phyloP scores from a whole-genome alignment of 2,797 vertebrate genomes.

The Microhierax caerulescens region DNA sequence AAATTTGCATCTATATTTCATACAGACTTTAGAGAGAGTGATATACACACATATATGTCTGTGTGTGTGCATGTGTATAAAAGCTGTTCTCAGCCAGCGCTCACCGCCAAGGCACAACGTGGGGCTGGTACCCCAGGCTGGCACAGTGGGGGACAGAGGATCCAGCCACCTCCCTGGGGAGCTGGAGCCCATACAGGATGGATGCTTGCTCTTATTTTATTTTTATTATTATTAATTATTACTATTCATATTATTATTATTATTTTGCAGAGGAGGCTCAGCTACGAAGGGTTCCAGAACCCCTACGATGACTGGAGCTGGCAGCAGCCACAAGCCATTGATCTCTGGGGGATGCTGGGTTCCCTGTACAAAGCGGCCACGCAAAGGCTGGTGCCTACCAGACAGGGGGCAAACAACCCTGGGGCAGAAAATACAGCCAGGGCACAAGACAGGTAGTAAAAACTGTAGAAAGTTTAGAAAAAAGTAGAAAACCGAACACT shows the following conservation, averaged over 20 bases:
- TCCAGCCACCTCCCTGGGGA: not conserved
- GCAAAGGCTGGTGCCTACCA: not conserved
- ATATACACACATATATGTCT: not conserved
- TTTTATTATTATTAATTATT: too few relatives aligned
- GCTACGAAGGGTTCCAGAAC: not conserved
- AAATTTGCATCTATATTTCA: not conserved
- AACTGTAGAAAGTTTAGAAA: too few relatives aligned
- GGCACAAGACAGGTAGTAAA: not conserved
- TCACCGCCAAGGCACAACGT: not conserved
- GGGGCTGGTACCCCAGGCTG: fast-evolving
- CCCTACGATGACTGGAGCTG: not conserved
- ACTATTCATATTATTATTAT: not conserved
- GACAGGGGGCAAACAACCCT: fast-evolving
- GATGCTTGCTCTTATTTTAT: not conserved
- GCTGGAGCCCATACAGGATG: not conserved
- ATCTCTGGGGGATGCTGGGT: not conserved
- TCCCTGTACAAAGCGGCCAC: fast-evolving
- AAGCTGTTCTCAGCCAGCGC: not conserved
- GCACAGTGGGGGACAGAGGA: not conserved
- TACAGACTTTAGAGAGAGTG: too few relatives aligned
- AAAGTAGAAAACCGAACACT: not conserved
- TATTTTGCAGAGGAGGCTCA: not conserved
- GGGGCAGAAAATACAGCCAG: not conserved
- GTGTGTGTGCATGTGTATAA: not conserved
- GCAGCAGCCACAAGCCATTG: not conserved